phyloP scores from a whole-genome alignment of 2,797 vertebrate genomes.

The Poeciliopsis presidionis region DNA sequence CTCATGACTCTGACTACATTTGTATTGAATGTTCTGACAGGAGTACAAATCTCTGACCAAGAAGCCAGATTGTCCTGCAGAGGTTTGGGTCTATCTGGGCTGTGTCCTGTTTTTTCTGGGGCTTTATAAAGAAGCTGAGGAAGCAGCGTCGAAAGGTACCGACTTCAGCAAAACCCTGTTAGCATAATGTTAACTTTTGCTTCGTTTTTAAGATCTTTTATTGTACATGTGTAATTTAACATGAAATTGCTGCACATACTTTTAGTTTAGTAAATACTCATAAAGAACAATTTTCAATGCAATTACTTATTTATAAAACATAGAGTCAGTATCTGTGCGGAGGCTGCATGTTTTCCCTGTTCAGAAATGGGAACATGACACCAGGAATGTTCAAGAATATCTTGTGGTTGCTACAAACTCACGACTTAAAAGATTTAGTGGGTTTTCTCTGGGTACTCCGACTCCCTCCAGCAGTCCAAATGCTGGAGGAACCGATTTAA shows the following conservation, averaged over 20 bases:
- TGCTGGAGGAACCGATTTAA: background rate
- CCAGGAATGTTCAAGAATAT: background rate
- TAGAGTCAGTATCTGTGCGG: background rate
- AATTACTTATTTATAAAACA: background rate
- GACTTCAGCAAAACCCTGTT: background rate
- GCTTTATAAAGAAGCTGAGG: slow-evolving; percentile 93
- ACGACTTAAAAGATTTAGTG: background rate
- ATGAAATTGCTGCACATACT: background rate
- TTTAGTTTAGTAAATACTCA: background rate
- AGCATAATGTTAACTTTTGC: background rate
- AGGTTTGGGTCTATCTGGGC: slow-evolving; percentile 94
- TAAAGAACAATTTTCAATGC: background rate
- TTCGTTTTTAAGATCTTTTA: background rate
- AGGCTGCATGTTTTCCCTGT: background rate
- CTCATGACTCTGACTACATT: background rate
- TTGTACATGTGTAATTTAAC: background rate
- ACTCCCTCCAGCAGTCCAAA: background rate
- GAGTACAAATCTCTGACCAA: slow-evolving; percentile 87
- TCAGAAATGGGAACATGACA: background rate
- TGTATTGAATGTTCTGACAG: slow-evolving; percentile 72
- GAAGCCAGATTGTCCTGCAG: slow-evolving; percentile 82
- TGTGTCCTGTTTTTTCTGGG: slow-evolving; percentile 94
- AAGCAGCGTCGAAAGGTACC: slow-evolving; percentile 91
- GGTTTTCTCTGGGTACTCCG: background rate
- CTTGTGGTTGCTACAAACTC: background rate